phyloP scores from a whole-genome alignment of 1,140 invertebrate genomes.

The Neodiprion pinetum region DNA sequence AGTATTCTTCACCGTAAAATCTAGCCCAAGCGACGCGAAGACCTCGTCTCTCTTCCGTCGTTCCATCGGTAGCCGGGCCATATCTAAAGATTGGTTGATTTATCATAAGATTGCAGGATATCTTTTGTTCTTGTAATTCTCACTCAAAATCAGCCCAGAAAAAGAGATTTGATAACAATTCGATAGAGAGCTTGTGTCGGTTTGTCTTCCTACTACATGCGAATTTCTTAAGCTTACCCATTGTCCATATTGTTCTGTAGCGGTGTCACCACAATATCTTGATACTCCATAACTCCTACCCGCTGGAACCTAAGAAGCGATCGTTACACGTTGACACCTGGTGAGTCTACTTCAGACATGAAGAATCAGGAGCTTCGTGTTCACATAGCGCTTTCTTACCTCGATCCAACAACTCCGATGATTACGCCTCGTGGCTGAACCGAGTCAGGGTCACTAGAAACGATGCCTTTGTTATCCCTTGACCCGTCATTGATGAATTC shows the following conservation, averaged over 20 bases:
- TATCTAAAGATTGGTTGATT: slow-evolving; percentile 30
- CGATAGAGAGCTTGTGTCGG: not conserved
- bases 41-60: slow-evolving; percentile 35
- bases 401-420: slow-evolving; percentile 50
- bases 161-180: no score
- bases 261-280: slow-evolving; percentile 63
- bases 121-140: no score
- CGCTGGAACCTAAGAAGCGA: slow-evolving; percentile 51
- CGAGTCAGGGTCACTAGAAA: slow-evolving; percentile 45
- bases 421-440: slow-evolving; percentile 54
- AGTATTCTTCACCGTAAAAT: slow-evolving; percentile 53
- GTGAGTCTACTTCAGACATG: not conserved
- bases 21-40: slow-evolving; percentile 50
- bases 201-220: not conserved
- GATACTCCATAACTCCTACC: slow-evolving; percentile 64
- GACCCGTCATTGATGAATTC: slow-evolving; percentile 71
- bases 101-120: no score
- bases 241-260: slow-evolving; percentile 60
- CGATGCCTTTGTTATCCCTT: slow-evolving; percentile 65
- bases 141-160: no score
- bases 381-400: slow-evolving; percentile 32
- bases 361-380: not conserved
- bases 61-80: slow-evolving; percentile 29
- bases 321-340: not conserved
- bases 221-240: slow-evolving; percentile 50